A percentile compares a stretch with the other conserved stretches of the same genome.
Evolutionary conservation across 2,797 vertebrate species (phyloP).

Genomic region (Melanotaenia maccullochi): DNA sequence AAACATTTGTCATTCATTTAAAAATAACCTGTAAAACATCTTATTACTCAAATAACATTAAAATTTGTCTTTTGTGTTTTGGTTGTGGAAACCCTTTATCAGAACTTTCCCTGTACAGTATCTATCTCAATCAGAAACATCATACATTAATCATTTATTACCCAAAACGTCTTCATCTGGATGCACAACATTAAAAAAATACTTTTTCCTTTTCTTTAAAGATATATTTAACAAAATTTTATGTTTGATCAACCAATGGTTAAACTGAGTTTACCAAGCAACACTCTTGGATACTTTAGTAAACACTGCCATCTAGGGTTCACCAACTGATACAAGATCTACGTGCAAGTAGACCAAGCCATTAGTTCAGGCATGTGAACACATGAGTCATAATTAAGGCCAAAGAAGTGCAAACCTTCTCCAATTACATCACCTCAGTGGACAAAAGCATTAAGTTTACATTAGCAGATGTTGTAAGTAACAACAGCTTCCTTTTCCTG

Average conservation of each 20-base stretch:
- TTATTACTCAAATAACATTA: neutral
- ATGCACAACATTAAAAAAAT: neutral
- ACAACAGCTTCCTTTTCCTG: too few species aligned
- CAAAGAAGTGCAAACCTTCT: too few species aligned
- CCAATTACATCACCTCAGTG: too few species aligned
- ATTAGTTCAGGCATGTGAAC: too few species aligned
- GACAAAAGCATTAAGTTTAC: too few species aligned
- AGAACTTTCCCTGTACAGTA: neutral
- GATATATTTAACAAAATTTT: neutral
- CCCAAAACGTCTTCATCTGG: too few species aligned
- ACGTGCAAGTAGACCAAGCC: neutral
- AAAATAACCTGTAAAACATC: neutral
- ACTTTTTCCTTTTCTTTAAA: neutral
- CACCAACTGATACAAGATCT: neutral
- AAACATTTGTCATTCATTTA: neutral
- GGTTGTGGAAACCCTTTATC: neutral
- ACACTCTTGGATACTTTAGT: conserved; percentile 28
- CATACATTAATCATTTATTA: too few species aligned
- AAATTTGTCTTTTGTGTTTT: neutral
- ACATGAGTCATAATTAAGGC: too few species aligned
- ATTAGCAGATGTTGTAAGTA: too few species aligned
- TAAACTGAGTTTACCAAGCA: neutral
- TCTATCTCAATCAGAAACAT: neutral
- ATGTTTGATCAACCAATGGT: neutral
- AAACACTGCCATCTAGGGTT: conserved; percentile 78